A percentile compares a stretch with the other conserved stretches of the same genome.
Evolutionary conservation across 2,797 vertebrate genomes (phyloP).

Genomic region (Spatula versicolor): DNA sequence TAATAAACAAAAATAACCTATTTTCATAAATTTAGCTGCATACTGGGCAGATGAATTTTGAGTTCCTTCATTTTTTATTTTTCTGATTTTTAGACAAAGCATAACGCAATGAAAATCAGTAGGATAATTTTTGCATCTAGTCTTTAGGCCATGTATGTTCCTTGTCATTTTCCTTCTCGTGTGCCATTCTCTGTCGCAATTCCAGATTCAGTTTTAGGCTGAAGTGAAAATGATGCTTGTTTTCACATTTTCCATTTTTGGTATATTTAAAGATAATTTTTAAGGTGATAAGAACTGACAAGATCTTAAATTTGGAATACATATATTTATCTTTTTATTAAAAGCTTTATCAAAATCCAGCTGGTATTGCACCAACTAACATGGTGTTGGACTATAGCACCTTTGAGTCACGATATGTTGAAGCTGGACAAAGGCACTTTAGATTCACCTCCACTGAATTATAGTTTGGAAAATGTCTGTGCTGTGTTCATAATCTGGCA

Average conservation of each 20-base stretch:
- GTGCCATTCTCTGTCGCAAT: neutral
- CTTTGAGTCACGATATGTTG: neutral
- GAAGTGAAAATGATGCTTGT: neutral
- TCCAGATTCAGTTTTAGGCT: neutral
- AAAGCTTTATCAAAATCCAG: neutral
- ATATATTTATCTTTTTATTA: neutral
- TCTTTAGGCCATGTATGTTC: neutral
- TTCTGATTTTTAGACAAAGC: neutral
- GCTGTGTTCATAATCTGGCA: neutral
- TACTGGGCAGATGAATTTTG: neutral
- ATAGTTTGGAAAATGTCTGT: neutral
- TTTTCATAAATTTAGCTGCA: neutral
- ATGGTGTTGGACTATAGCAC: neutral
- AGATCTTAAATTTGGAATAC: neutral
- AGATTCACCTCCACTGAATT: neutral
- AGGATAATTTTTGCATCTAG: neutral
- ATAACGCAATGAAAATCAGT: neutral
- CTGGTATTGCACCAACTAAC: neutral
- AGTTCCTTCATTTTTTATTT: neutral
- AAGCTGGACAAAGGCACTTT: neutral
- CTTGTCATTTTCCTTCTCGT: neutral
- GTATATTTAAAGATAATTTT: neutral
- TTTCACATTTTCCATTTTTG: neutral
- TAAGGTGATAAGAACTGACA: neutral
- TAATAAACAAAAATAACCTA: neutral